A percentile compares a stretch with the other conserved stretches of the same genome.
Conservation (phyloP, 2,888 invertebrate species). For the Mimas tiliae region DNA sequence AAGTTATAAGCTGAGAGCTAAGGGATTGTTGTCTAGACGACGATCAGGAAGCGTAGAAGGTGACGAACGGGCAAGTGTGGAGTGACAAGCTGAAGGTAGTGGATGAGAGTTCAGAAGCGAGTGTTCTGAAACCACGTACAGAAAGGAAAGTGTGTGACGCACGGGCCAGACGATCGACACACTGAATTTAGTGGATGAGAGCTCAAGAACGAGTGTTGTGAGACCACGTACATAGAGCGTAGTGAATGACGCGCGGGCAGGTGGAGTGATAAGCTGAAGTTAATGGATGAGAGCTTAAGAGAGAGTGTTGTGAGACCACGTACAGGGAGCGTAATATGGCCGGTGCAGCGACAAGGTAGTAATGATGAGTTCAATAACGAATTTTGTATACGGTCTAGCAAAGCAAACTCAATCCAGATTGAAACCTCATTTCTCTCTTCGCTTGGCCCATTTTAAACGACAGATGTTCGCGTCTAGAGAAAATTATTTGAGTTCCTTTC, state of each 20-base stretch:
- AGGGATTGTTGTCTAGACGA: background rate
- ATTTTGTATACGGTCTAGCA: background rate
- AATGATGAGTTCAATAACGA: too few species aligned
- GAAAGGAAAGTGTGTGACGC: conserved; percentile 5
- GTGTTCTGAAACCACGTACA: conserved; percentile 9
- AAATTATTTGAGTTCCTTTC: conserved; percentile 56
- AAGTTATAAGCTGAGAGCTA: conserved; percentile 15
- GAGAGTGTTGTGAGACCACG: conserved; percentile 9
- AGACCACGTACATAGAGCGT: background rate
- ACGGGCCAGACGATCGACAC: conserved; percentile 9
- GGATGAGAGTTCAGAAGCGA: conserved; percentile 16
- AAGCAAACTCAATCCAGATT: background rate
- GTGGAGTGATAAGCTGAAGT: conserved; percentile 1
- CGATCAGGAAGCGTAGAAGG: background rate
- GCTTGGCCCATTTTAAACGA: conserved; percentile 30
- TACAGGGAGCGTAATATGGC: background rate
- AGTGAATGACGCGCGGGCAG: conserved; percentile 9
- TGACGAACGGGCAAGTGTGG: background rate
- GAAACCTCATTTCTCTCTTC: background rate
- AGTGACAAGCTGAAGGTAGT: conserved; percentile 10
- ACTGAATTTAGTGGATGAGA: background rate
- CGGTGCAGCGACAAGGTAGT: conserved; percentile 2
- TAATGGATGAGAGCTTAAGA: conserved; percentile 19
- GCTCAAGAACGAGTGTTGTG: background rate
- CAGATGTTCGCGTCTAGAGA: conserved; percentile 46